Evolutionary conservation across 2,113 vertebrate genomes (phyloP).

Genomic region (chimpanzee (Pan troglodytes)): DNA sequence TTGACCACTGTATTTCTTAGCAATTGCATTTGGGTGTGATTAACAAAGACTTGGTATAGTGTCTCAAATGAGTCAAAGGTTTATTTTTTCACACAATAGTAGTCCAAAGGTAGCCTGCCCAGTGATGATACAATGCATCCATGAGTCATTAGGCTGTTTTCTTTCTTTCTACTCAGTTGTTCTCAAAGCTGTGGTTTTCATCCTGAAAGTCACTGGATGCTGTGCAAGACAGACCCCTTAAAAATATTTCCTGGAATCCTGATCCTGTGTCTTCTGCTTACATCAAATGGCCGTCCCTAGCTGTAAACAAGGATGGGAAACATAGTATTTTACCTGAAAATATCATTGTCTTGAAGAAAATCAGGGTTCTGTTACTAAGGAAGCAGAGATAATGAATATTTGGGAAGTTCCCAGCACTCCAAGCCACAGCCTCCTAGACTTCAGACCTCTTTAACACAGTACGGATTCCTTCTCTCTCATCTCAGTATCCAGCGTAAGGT

Average conservation of each 20-base stretch:
- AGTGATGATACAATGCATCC: background rate
- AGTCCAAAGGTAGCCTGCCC: background rate
- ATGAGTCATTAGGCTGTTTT: background rate
- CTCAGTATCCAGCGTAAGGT: background rate
- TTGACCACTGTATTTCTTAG: background rate
- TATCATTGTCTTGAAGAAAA: background rate
- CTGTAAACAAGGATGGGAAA: background rate
- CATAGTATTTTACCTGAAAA: background rate
- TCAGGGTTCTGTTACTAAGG: background rate
- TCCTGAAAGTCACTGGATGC: background rate
- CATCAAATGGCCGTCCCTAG: background rate
- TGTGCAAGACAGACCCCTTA: background rate
- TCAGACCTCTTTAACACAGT: background rate
- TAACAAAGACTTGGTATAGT: background rate
- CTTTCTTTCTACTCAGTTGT: background rate
- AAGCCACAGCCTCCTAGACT: background rate
- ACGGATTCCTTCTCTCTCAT: background rate
- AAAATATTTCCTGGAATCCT: background rate
- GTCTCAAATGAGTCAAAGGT: background rate
- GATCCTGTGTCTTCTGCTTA: background rate
- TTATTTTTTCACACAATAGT: background rate
- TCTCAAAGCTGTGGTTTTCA: background rate
- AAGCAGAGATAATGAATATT: background rate
- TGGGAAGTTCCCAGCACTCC: background rate
- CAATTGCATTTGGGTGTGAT: background rate